Conservation (phyloP, 2,797 vertebrate genomes). For the Borostomias antarcticus region DNA sequence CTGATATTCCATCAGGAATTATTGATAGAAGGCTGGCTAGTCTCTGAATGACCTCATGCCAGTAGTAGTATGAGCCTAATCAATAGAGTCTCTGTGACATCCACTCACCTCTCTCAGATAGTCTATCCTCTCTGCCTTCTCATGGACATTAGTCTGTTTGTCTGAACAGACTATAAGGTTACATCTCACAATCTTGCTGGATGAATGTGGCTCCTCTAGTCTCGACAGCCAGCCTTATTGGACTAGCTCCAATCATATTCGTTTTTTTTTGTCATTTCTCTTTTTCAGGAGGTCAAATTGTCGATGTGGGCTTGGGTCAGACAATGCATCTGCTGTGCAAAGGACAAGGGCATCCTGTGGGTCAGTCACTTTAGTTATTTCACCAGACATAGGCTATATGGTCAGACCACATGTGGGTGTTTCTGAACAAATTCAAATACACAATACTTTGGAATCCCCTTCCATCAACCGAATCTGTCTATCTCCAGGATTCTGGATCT, state of each 20-base stretch:
- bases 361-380: constrained; percentile 56
- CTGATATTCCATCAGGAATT: too few relatives aligned
- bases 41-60: too few relatives aligned
- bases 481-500: too few relatives aligned
- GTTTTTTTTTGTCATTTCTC: constrained; percentile 6
- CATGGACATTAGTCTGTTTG: neutral
- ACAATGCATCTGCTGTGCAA: constrained; percentile 80
- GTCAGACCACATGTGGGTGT: too few relatives aligned
- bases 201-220: neutral
- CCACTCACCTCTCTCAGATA: too few relatives aligned
- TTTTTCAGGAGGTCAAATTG: constrained; percentile 68
- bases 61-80: too few relatives aligned
- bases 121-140: neutral
- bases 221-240: neutral
- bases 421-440: too few relatives aligned
- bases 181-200: neutral
- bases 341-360: constrained; percentile 78
- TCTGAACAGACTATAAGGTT: neutral
- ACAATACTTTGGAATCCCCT: too few relatives aligned
- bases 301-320: constrained; percentile 82
- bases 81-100: too few relatives aligned
- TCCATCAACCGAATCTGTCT: too few relatives aligned
- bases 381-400: neutral
- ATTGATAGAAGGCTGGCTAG: too few relatives aligned
- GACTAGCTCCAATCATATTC: too few relatives aligned